These are phyloP conservation scores for Siphamia tubifer DNA, from an alignment of 2,113 vertebrate species.

Conservation along the genomic window DNA sequence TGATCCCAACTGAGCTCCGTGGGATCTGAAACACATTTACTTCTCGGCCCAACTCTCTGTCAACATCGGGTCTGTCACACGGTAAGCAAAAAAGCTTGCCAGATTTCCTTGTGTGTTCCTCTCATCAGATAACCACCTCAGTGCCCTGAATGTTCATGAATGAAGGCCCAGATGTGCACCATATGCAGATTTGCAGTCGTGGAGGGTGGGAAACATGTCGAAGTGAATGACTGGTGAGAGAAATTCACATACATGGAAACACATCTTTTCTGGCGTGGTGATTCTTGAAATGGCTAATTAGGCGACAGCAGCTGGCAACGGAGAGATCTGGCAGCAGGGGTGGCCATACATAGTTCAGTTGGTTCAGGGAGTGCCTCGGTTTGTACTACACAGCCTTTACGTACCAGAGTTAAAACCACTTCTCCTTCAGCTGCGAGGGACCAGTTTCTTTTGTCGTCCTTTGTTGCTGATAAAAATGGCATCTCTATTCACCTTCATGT, in stretches of 20 bases:
- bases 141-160: slow-evolving; percentile 36
- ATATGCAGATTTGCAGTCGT: slow-evolving; percentile 62
- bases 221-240: slow-evolving; percentile 53
- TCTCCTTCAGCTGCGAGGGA: slow-evolving; percentile 4
- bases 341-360: slow-evolving; percentile 31
- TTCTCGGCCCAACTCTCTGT: slow-evolving; percentile 34
- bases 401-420: background rate
- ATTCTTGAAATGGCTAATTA: slow-evolving; percentile 75
- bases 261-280: slow-evolving; percentile 68
- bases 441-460: too few species aligned
- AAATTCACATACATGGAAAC: slow-evolving; percentile 72
- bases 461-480: too few species aligned
- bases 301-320: slow-evolving; percentile 66
- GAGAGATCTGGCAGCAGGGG: slow-evolving; percentile 48
- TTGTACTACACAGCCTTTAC: slow-evolving; percentile 4
- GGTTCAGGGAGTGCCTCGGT: slow-evolving; percentile 23
- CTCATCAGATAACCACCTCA: slow-evolving; percentile 67
- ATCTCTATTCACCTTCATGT: too few species aligned
- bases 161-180: slow-evolving; percentile 74
- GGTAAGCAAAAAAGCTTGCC: slow-evolving; percentile 44
- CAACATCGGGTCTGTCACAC: slow-evolving; percentile 49
- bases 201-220: slow-evolving; percentile 62
- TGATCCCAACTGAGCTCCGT: slow-evolving; percentile 1
- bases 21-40: slow-evolving; percentile 40
- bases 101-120: slow-evolving; percentile 66